Conservation (phyloP, 2,888 invertebrate species). For the Sipha maydis region DNA sequence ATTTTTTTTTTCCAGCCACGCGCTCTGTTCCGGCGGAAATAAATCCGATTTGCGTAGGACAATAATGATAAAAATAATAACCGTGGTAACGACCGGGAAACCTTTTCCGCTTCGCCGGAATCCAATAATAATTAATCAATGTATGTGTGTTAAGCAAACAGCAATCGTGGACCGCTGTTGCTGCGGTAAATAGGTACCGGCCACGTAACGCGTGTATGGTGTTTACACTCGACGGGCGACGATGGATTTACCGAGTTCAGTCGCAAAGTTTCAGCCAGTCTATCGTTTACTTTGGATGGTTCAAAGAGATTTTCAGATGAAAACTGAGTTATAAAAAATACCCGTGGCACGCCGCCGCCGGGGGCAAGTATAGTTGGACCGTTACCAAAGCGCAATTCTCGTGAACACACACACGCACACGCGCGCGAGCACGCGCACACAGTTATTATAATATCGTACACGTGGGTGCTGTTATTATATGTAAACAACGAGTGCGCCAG, state of each 20-base stretch:
- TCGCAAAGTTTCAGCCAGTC: slow-evolving; percentile 22
- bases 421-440: not conserved
- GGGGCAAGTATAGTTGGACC: not conserved
- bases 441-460: not conserved
- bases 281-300: slow-evolving; percentile 45
- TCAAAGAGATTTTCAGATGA: slow-evolving; percentile 40
- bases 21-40: not conserved
- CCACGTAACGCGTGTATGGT: not conserved
- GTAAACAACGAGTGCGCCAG: too few species aligned
- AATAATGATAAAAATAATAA: not conserved
- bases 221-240: slow-evolving; percentile 10
- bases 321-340: slow-evolving; percentile 30
- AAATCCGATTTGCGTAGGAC: not conserved
- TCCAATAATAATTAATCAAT: slow-evolving; percentile 27
- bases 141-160: slow-evolving; percentile 31
- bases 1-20: not conserved
- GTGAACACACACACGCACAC: too few species aligned
- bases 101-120: not conserved
- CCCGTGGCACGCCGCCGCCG: not conserved
- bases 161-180: not conserved
- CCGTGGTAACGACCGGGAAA: not conserved
- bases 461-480: not conserved
- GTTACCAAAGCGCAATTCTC: slow-evolving; percentile 1
- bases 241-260: slow-evolving; percentile 38
- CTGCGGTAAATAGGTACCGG: not conserved